Conservation (phyloP, 53 echinoderm and acorn worm genomes). For the Antedon mediterranea region DNA sequence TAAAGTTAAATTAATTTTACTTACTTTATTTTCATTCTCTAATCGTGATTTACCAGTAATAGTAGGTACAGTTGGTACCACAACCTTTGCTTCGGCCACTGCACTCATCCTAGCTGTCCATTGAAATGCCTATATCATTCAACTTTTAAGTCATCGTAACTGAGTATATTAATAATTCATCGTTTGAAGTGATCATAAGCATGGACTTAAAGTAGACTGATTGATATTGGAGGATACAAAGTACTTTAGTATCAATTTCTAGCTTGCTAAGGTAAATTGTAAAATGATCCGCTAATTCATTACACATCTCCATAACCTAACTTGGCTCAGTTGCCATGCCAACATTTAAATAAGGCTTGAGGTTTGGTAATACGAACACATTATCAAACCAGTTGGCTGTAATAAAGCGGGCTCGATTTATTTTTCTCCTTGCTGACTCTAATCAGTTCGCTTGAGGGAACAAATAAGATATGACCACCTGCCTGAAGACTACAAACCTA, state of each 20-base stretch:
- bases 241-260: not conserved
- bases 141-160: too few species aligned
- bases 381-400: not conserved
- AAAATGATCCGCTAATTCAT: not conserved
- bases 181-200: too few species aligned
- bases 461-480: not conserved
- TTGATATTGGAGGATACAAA: not conserved
- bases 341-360: not conserved
- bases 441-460: not conserved
- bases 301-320: not conserved
- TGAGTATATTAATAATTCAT: too few species aligned
- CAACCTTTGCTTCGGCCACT: not conserved
- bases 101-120: not conserved
- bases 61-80: not conserved
- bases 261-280: too few species aligned
- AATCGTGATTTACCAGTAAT: not conserved
- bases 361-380: not conserved
- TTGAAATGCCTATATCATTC: too few species aligned
- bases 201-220: not conserved
- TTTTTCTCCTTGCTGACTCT: not conserved
- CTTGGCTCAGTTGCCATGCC: not conserved
- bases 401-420: not conserved
- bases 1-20: not conserved
- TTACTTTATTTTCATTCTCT: constrained; percentile 1
- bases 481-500: not conserved